These are phyloP conservation scores for Leucania comma DNA, from an alignment of 2,888 invertebrate species.

Conservation along the genomic window DNA sequence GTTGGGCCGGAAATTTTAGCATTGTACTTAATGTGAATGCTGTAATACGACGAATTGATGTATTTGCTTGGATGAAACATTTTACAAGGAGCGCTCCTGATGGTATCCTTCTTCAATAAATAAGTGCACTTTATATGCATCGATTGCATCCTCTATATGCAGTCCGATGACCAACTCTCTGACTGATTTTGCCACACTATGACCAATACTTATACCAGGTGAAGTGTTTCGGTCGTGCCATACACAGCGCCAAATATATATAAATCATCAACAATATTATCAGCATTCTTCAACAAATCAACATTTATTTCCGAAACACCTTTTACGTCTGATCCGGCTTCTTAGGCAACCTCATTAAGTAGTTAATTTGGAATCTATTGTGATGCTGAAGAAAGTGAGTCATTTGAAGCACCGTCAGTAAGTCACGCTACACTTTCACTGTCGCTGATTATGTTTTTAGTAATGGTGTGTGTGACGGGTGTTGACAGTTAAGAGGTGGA, in stretches of 20 bases:
- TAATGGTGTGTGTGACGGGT: slow-evolving; percentile 22
- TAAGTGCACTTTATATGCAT: neutral
- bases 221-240: neutral
- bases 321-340: slow-evolving; percentile 35
- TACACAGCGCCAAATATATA: neutral
- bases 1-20: neutral
- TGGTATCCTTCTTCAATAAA: neutral
- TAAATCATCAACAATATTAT: neutral
- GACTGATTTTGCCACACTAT: neutral
- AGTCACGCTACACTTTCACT: slow-evolving; percentile 59
- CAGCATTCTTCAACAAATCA: slow-evolving; percentile 7
- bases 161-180: neutral
- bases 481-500: slow-evolving; percentile 22
- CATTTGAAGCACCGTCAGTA: slow-evolving; percentile 40
- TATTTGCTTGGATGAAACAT: neutral
- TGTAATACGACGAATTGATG: too few species aligned
- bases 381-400: slow-evolving; percentile 55
- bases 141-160: neutral
- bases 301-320: slow-evolving; percentile 1
- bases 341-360: slow-evolving; percentile 53
- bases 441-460: slow-evolving; percentile 37
- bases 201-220: neutral
- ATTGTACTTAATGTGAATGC: too few species aligned
- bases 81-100: neutral
- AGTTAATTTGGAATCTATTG: slow-evolving; percentile 58